Conservation (phyloP, 2,113 vertebrate genomes). For the Porphyrio hochstetteri region DNA sequence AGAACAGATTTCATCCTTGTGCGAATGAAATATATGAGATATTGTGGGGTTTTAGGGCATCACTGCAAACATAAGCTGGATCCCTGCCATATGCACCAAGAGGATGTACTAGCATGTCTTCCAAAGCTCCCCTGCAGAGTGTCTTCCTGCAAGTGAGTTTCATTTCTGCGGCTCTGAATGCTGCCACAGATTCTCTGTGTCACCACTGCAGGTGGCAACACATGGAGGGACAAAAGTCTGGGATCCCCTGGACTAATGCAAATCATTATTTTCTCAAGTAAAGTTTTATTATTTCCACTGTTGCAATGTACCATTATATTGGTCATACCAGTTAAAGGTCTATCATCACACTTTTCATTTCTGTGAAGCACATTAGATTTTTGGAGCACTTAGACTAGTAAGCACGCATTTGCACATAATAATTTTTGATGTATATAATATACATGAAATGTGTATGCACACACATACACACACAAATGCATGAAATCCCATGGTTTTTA, state of each 20-base stretch:
- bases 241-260: not conserved
- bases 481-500: not conserved
- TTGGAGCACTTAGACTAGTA: not conserved
- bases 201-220: not conserved
- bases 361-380: not conserved
- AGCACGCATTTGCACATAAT: not conserved
- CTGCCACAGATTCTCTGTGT: not conserved
- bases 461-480: not conserved
- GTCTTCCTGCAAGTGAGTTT: not conserved
- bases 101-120: not conserved
- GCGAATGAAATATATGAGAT: not conserved
- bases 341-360: not conserved
- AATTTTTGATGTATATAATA: not conserved
- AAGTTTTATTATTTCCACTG: not conserved
- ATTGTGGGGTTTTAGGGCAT: not conserved
- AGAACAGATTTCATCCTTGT: not conserved
- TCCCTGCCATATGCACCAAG: not conserved
- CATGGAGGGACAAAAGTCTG: fast-evolving
- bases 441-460: not conserved
- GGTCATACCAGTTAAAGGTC: not conserved
- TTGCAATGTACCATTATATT: not conserved
- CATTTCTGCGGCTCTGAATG: not conserved
- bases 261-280: not conserved
- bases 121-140: not conserved
- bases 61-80: not conserved